A percentile compares a stretch with the other conserved stretches of the same genome.
These are phyloP conservation scores for Apodemus speciosus DNA, from an alignment of 2,113 vertebrate genomes.

Conservation along the genomic window DNA sequence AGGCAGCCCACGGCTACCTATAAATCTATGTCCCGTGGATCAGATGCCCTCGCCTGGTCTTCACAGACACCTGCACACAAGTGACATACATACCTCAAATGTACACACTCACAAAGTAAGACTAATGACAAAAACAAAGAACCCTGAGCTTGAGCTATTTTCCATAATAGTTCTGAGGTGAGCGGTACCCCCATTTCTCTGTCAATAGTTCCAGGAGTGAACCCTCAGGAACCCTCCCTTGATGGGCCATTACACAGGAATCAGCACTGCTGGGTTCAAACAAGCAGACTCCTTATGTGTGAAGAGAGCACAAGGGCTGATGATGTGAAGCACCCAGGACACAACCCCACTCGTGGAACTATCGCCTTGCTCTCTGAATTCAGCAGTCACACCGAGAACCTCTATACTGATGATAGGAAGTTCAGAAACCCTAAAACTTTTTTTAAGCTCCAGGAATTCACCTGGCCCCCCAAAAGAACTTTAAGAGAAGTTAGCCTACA, in stretches of 20 bases:
- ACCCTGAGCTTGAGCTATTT: background rate
- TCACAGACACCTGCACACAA: background rate
- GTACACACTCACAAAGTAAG: background rate
- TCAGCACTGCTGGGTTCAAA: background rate
- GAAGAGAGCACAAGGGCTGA: background rate
- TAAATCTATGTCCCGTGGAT: background rate
- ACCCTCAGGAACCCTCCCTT: background rate
- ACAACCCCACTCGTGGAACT: rapidly evolving
- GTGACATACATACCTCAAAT: background rate
- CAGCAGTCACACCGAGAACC: background rate
- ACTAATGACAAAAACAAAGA: background rate
- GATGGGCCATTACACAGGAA: background rate
- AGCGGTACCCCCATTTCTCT: background rate
- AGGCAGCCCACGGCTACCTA: background rate
- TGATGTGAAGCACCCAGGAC: background rate
- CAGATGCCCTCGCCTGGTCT: background rate
- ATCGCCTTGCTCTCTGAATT: background rate
- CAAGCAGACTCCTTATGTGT: too few species aligned
- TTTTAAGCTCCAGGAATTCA: background rate
- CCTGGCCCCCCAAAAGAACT: background rate
- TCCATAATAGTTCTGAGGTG: background rate
- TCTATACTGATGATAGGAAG: background rate
- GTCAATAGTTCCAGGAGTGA: background rate
- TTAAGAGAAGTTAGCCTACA: background rate
- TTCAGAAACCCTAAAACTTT: background rate